Conservation (phyloP, 2,797 vertebrate genomes). For the Mallotus villosus region DNA sequence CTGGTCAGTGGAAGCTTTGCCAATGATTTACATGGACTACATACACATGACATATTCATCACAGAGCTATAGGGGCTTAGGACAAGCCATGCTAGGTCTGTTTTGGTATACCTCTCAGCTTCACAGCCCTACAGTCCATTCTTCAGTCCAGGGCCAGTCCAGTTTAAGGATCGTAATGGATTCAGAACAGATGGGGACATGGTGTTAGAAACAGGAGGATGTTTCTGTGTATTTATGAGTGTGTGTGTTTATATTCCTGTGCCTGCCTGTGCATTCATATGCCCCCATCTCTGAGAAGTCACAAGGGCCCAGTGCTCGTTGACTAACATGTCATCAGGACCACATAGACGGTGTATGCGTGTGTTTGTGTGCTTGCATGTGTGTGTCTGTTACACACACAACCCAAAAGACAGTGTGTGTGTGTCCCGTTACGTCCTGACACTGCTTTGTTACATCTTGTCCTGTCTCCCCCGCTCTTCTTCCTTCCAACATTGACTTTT, state of each 20-base stretch:
- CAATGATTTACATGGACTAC: too few species aligned
- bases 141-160: too few species aligned
- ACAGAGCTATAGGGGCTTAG: too few species aligned
- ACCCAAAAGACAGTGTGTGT: too few species aligned
- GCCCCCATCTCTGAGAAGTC: constrained; percentile 24
- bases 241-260: background rate
- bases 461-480: too few species aligned
- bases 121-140: too few species aligned
- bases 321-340: constrained; percentile 26
- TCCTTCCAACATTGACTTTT: background rate
- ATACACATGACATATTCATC: too few species aligned
- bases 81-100: too few species aligned
- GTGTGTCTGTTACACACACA: too few species aligned
- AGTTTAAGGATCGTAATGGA: constrained; percentile 16
- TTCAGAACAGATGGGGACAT: constrained; percentile 11
- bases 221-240: constrained; percentile 25
- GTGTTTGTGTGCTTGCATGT: background rate
- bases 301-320: constrained; percentile 17
- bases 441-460: background rate
- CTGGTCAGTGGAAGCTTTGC: too few species aligned
- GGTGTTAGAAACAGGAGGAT: constrained; percentile 36
- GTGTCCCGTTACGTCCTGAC: constrained; percentile 12
- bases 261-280: constrained; percentile 29
- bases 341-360: background rate
- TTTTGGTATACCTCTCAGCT: too few species aligned